These are phyloP conservation scores for Hoplodrina blanda DNA, from an alignment of 2,888 invertebrate genomes.

Conservation along the genomic window DNA sequence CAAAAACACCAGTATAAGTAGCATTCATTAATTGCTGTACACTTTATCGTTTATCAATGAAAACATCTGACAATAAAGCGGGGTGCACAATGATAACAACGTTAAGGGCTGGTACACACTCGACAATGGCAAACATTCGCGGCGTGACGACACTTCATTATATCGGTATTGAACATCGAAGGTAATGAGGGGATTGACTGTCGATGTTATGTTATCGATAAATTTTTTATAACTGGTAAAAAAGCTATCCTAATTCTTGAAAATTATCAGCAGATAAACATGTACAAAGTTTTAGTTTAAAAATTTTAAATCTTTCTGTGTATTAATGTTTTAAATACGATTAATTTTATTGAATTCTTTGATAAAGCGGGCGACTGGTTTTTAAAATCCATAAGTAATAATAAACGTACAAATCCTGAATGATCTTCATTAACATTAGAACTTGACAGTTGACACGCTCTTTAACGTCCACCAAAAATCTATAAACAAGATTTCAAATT, in stretches of 20 bases:
- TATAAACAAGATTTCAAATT: too few species aligned
- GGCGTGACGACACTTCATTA: constrained; percentile 88
- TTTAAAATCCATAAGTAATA: too few species aligned
- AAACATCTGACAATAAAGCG: constrained; percentile 65
- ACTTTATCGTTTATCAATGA: constrained; percentile 57
- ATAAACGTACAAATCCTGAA: too few species aligned
- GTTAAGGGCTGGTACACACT: constrained; percentile 70
- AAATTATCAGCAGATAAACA: background rate
- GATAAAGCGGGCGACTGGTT: too few species aligned
- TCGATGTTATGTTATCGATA: constrained; percentile 31
- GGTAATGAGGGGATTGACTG: constrained; percentile 64
- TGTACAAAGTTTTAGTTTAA: too few species aligned
- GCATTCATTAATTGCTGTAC: constrained; percentile 52
- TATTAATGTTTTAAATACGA: too few species aligned
- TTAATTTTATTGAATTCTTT: too few species aligned
- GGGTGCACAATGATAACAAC: constrained; percentile 64
- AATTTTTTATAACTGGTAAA: background rate
- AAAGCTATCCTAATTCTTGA: background rate
- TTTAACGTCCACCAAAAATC: too few species aligned
- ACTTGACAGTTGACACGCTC: too few species aligned
- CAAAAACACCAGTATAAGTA: constrained; percentile 38
- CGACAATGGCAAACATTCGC: constrained; percentile 70
- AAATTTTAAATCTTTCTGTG: too few species aligned
- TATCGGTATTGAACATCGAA: constrained; percentile 80
- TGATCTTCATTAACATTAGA: too few species aligned